Conservation (phyloP, 1,140 invertebrate genomes). For the Lamellibrachia luymesi region DNA sequence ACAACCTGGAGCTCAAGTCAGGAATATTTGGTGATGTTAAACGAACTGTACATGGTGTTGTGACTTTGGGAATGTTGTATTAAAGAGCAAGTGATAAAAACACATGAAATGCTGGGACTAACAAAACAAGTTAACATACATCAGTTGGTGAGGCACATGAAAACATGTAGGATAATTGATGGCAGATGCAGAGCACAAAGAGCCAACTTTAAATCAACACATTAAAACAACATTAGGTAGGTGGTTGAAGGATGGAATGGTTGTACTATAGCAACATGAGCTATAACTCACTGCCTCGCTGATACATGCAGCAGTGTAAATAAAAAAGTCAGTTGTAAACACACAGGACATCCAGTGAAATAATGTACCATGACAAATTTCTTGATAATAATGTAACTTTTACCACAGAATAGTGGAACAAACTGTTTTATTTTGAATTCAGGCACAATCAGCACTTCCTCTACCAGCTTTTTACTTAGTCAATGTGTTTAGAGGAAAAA, state of each 20-base stretch:
- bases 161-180: neutral
- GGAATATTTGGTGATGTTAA: too few relatives aligned
- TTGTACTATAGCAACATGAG: neutral
- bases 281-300: neutral
- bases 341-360: neutral
- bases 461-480: neutral
- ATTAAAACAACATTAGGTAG: neutral
- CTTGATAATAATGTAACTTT: neutral
- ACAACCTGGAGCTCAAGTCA: too few relatives aligned
- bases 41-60: too few relatives aligned
- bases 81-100: neutral
- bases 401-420: neutral
- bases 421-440: neutral
- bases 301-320: neutral
- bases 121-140: neutral
- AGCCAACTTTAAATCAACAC: neutral
- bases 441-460: neutral
- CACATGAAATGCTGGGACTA: neutral
- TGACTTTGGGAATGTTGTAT: too few relatives aligned
- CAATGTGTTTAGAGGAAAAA: neutral
- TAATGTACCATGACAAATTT: neutral
- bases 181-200: neutral
- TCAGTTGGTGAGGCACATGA: neutral
- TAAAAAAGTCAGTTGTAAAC: neutral
- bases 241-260: neutral